phyloP scores from a whole-genome alignment of 2,797 vertebrate genomes.

The Peromyscus eremicus region DNA sequence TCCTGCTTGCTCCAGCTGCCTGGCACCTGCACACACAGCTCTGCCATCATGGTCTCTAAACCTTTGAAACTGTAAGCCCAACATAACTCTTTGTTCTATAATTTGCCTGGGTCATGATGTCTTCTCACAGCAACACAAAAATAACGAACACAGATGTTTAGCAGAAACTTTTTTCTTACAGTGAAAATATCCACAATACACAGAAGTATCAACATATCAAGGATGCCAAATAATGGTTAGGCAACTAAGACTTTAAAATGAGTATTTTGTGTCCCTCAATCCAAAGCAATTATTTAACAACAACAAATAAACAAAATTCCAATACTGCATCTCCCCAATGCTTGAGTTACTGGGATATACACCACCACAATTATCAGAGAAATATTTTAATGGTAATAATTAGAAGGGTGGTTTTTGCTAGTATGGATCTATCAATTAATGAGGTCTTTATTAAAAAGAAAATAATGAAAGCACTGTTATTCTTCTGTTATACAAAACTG shows the following conservation, averaged over 20 bases:
- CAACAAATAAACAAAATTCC: not conserved
- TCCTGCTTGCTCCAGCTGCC: not conserved
- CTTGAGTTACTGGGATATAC: not conserved
- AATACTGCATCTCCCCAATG: too few relatives aligned
- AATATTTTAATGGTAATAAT: not conserved
- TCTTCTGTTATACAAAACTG: not conserved
- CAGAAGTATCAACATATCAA: not conserved
- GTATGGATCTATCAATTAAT: not conserved
- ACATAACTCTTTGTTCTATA: not conserved
- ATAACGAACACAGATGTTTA: not conserved
- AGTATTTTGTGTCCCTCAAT: not conserved
- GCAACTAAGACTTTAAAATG: slow-evolving; percentile 11
- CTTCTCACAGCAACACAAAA: not conserved
- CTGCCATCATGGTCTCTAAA: not conserved
- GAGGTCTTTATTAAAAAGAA: slow-evolving; percentile 38
- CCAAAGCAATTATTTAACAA: not conserved
- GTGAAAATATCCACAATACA: slow-evolving; percentile 19
- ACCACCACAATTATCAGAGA: not conserved
- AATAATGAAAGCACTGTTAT: not conserved
- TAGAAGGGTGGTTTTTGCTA: slow-evolving; percentile 23
- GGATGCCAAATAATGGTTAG: not conserved
- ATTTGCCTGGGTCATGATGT: not conserved
- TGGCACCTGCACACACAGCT: not conserved
- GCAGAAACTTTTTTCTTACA: slow-evolving; percentile 23
- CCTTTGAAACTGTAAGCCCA: not conserved